Conservation (phyloP, 2,797 vertebrate species). For the Sebastes itinus region DNA sequence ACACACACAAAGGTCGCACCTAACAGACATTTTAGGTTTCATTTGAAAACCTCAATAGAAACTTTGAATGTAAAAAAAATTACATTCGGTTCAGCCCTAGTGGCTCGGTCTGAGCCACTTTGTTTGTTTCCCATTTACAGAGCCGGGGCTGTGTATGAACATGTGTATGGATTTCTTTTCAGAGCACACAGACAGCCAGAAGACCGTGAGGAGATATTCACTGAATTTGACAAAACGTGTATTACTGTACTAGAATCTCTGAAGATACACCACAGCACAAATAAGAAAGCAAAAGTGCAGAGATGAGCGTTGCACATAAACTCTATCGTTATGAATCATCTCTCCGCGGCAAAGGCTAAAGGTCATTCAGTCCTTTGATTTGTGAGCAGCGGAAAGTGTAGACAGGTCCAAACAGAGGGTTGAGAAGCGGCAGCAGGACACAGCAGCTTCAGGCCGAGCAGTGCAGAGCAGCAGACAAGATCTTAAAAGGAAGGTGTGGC, state of each 20-base stretch:
- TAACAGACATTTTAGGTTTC: too few species aligned
- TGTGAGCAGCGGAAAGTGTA: constrained; percentile 10
- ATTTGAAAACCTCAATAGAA: too few species aligned
- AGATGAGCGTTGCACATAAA: neutral
- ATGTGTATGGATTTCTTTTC: too few species aligned
- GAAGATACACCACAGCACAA: neutral
- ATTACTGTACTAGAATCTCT: neutral
- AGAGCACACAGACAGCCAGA: too few species aligned
- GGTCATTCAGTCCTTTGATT: constrained; percentile 32
- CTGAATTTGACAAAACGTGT: too few species aligned
- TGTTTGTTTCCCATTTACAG: too few species aligned
- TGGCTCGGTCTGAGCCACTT: too few species aligned
- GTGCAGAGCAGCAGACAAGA: constrained; percentile 87
- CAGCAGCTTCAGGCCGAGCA: constrained; percentile 48
- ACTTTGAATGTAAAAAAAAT: too few species aligned
- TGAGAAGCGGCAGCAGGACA: constrained; percentile 15
- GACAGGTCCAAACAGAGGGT: constrained; percentile 28
- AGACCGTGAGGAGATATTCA: too few species aligned
- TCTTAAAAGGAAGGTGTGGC: constrained; percentile 91
- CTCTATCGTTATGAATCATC: neutral
- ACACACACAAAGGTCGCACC: too few species aligned
- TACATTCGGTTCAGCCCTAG: too few species aligned
- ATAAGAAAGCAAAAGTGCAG: neutral
- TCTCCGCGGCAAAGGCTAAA: constrained; percentile 26
- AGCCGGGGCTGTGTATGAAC: too few species aligned